Base-by-base conservation (phyloP, 1,140 invertebrate genomes). In the Trichomalopsis sarcophagae region DNA sequence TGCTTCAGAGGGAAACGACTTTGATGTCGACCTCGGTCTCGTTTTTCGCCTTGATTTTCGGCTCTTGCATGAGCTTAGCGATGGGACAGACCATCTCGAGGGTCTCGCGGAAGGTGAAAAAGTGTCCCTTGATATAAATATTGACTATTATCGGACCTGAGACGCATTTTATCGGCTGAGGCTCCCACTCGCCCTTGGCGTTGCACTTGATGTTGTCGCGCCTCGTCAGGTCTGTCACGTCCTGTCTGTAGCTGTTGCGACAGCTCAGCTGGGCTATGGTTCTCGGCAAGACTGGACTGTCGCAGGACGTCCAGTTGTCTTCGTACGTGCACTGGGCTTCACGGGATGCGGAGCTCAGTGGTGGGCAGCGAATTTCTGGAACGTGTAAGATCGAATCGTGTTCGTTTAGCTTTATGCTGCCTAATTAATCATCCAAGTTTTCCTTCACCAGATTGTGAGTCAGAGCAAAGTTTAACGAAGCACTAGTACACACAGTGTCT, bases 61-160 rank as follows among this genome's bases (percentile, higher is more conserved):
- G 40, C 40, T 44, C 40, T 23, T 71, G 13, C 69, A 71, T 30
- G 69, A 71, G 69, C 13, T 71, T 71, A 71, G 9, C n/a, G 1
- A 71, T 5, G 27, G 23, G 69, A 71, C 21, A 71, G 69, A 13
- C n/a, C 30, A 71, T 71, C 13, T 27, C 69, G 9, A 36, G 73
- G 40, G 14, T 80, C n/a, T 79, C 9, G 17, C 33, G 69, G 50
- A 83, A 13, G 11, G 84, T 69, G 1, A 89, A 9, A 21, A 88
- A 50, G 40, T 78, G 84, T 9, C 88, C 86, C 23, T 90, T 88
- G 88, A 91, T 44, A 78, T 88, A 69, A 87, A 93, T 83, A 89
- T 91, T 91, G 80, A 91, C 87, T 66, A 50, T 86, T 74, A 86
- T 36, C 90, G 89, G 89, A 93, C 92, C 92, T 93, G 92, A 89